Base-by-base conservation (phyloP, 2,797 vertebrate species). In the Gambelia wislizenii region DNA sequence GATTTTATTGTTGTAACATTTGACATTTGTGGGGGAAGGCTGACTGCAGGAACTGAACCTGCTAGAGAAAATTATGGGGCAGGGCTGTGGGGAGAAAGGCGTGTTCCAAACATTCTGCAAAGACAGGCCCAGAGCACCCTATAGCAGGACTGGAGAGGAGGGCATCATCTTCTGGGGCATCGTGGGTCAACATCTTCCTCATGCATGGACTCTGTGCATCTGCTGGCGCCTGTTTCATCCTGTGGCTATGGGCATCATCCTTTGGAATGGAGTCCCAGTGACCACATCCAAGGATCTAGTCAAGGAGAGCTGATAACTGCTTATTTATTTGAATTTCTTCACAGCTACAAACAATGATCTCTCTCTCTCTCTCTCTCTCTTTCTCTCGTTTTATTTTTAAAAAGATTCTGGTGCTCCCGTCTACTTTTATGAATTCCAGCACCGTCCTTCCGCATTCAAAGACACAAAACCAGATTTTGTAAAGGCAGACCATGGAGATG, bases 391-490 rank as follows among this genome's bases (percentile, higher is more conserved):
- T 14, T 0, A 83, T 90, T 61, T 61, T 3, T 1, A 33, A 33
- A 33, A 33, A 98, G 98, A 97, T 76, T 94, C 93, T 0, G 97
- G 96, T 0, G 94, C 91, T 30, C 95, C 97, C 0, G 98, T 98
- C 20, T 98, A 98, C 91, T 88, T 98, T 95, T 98, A 98, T 12
- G 98, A 98, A 91, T 98, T 98, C 92, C 96, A 95, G 79, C 97
- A 98, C 56, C 90, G 90, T 0, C 95, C 98, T 1, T 93, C 90
- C 39, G 42, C 96, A 4, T 93, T 96, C 91, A 91, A 92, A 85
- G 59, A 93, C 44, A 89, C 1, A 30, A 97, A 97, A 44, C 98
- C 98, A 3, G 94, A 92, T 89, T 98, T 97, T 67, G 98, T 98
- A 84, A 98, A 97, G 94, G 96, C 98, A 5, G 84, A 85, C 49